Evolutionary conservation across 2,797 vertebrate species (phyloP), one percentile per base, ranked within the genome.

Genomic region (Cygnus olor): DNA sequence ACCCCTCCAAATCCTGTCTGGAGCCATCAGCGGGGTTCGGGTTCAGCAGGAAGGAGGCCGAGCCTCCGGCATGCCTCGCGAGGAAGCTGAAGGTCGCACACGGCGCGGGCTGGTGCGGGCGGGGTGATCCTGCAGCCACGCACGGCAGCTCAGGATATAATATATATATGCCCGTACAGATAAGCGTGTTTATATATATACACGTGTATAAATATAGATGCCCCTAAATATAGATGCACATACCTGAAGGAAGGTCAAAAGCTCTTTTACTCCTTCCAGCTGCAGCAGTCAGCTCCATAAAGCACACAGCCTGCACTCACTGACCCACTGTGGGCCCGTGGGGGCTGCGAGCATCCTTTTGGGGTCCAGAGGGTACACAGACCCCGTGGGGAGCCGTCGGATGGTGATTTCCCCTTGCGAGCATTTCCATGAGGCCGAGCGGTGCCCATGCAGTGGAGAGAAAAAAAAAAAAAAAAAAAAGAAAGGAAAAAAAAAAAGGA

Each of bases 21-120:
- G 61, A 19, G 61, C 61, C 61, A 30, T 42, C 18, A 6, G 13
- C 8, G 10, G 53, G 53, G 60, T 42, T 91, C 53, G 1, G 65
- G 57, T 93, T 95, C 57, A 0, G 34, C 94, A 94, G 95, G 93
- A 96, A 96, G 93, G 79, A 95, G 91, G 79, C 40, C 69, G 68
- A 81, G 71, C 14, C 3, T 45, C 45, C 77, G 87, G 79, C 94
- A 94, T 5, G 66, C 42, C 92, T 95, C 12, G 28, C 2, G 1
- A 92, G 86, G 88, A 88, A 95, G 95, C 92, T 91, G 90, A 88
- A 96, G 86, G 90, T 88, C 45, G 25, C 49, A 0, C 80, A 53
- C 82, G 83, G 83, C 78, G 76, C 2, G 0, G 25, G 3, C 40
- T 49, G 58, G 30, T 54, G 90, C 1, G 7, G 63, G 71, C 64